Evolutionary conservation across 2,888 invertebrate genomes (phyloP).

Genomic region (Drosophila ezoana): DNA sequence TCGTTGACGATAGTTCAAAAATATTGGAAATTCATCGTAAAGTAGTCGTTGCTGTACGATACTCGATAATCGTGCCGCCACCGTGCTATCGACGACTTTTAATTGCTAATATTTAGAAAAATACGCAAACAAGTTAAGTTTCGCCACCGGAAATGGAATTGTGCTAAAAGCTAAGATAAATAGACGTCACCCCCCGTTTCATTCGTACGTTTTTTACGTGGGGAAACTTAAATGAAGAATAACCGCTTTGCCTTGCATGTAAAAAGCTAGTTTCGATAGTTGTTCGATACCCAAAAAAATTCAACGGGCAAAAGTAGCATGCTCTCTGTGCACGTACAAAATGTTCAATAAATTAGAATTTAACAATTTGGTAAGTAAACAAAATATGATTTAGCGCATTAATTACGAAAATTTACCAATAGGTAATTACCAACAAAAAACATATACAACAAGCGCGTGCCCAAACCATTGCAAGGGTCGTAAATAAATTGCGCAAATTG

Average conservation of each 20-base stretch:
- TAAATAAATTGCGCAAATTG: constrained; percentile 82
- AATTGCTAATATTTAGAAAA: too few relatives aligned
- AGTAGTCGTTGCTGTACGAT: too few relatives aligned
- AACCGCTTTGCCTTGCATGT: background rate
- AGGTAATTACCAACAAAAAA: constrained; percentile 83
- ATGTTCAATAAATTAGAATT: constrained; percentile 83
- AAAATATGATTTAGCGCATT: background rate
- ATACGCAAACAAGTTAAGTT: too few relatives aligned
- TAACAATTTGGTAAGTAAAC: constrained; percentile 82
- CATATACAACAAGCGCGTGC: constrained; percentile 76
- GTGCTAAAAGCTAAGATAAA: too few relatives aligned
- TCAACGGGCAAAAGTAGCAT: constrained; percentile 32
- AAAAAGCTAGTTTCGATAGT: constrained; percentile 14
- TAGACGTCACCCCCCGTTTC: too few relatives aligned
- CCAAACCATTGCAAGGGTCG: constrained; percentile 80
- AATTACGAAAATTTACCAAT: background rate
- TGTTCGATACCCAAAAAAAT: constrained; percentile 8
- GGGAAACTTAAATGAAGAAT: too few relatives aligned
- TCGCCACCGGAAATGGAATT: too few relatives aligned
- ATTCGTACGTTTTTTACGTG: too few relatives aligned
- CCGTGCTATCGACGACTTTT: too few relatives aligned
- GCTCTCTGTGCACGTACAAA: constrained; percentile 27
- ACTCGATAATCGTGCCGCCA: too few relatives aligned
- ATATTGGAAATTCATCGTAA: too few relatives aligned
- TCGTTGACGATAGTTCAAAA: too few relatives aligned